Evolutionary conservation across 2,113 vertebrate species (phyloP).

Genomic region (Paralichthys olivaceus): DNA sequence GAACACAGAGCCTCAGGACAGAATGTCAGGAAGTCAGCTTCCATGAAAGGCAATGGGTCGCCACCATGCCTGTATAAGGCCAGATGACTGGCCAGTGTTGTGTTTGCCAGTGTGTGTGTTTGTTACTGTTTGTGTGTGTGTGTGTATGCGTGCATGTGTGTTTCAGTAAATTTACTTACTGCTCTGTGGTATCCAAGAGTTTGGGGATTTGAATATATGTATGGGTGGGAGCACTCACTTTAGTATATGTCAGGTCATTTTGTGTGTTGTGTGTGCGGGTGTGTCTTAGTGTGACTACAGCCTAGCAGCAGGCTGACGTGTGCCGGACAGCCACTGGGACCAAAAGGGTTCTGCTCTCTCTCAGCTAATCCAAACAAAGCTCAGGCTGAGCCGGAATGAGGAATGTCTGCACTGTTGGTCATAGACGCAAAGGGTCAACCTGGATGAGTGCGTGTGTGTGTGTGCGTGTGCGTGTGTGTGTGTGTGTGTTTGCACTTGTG

Average conservation of each 20-base stretch:
- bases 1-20: conserved; percentile 62
- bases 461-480: conserved; percentile 5
- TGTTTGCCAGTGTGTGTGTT: conserved; percentile 32
- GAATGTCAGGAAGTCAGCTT: conserved; percentile 73
- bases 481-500: not conserved
- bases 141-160: conserved; percentile 11
- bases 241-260: conserved; percentile 27
- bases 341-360: conserved; percentile 75
- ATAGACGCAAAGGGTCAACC: conserved; percentile 60
- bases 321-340: conserved; percentile 70
- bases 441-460: conserved; percentile 38
- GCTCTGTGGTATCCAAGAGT: conserved; percentile 12
- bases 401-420: conserved; percentile 71
- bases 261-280: conserved; percentile 25
- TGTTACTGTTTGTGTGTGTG: conserved; percentile 18
- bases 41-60: conserved; percentile 84
- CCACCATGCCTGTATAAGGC: conserved; percentile 85
- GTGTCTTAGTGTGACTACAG: conserved; percentile 51
- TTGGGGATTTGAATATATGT: conserved; percentile 17
- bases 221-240: not conserved
- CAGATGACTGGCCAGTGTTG: conserved; percentile 58
- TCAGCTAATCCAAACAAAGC: conserved; percentile 85
- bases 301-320: conserved; percentile 76
- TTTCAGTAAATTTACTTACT: conserved; percentile 29
- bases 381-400: conserved; percentile 65